A percentile compares a stretch with the other conserved stretches of the same genome.
Conservation (phyloP, 1,140 invertebrate genomes). For the Popillia japonica region DNA sequence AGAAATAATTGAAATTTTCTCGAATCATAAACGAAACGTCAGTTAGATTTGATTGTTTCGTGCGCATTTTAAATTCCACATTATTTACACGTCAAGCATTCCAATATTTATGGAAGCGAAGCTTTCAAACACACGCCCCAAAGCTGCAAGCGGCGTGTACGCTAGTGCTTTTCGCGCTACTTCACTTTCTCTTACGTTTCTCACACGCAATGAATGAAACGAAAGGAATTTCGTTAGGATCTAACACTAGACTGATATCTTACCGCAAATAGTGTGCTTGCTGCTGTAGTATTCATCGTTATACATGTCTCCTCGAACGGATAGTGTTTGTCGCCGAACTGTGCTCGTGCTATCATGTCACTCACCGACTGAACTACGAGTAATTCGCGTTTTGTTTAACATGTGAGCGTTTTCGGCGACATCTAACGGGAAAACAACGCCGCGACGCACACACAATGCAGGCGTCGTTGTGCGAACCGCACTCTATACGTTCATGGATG, state of each 20-base stretch:
- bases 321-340: slow-evolving; percentile 46
- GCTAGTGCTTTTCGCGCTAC: not conserved
- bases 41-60: not conserved
- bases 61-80: not conserved
- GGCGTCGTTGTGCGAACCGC: not conserved
- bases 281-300: slow-evolving; percentile 56
- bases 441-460: not conserved
- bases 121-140: not conserved
- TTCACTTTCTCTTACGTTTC: not conserved
- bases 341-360: slow-evolving; percentile 57
- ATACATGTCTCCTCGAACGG: slow-evolving; percentile 56
- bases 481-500: not conserved
- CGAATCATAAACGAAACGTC: not conserved
- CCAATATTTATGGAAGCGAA: not conserved
- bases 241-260: slow-evolving; percentile 42
- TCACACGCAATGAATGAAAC: slow-evolving; percentile 6
- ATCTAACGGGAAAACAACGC: slow-evolving; percentile 38
- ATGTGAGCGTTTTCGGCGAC: slow-evolving; percentile 29
- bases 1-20: not conserved
- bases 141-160: not conserved
- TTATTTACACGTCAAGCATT: not conserved
- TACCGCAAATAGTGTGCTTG: slow-evolving; percentile 56
- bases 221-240: not conserved
- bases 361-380: slow-evolving; percentile 48
- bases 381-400: slow-evolving; percentile 3